Base-by-base conservation (phyloP, 1,140 invertebrate species). In the Sipha flava region DNA sequence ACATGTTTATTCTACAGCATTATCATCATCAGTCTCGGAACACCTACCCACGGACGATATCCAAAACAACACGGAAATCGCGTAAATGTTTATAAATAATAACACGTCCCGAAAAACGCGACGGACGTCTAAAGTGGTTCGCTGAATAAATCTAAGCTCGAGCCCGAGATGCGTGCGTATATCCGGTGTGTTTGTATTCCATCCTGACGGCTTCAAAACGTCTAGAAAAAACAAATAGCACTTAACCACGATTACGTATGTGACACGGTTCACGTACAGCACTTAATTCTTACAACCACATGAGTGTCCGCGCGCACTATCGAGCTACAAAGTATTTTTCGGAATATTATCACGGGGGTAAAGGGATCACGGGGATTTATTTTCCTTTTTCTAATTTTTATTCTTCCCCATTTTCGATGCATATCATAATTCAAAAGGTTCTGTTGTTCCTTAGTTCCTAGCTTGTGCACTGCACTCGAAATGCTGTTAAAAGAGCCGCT, bases 221-320 rank as follows among this genome's bases (percentile, higher is more conserved):
- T 43, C 40, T 70, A 26, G 66, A 47, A 70, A 70, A 70, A 70
- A 70, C 43, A 70, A 70, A 70, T 49, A 70, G 66, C 66, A 70
- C 66, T 70, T 45, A 70, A 70, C 66, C 40, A 31, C 5, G 21
- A 45, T 29, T 23, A 70, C 43, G 47, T 26, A 23, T 47, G 66
- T 2, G 26, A 57, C 26, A 6, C 54, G 6, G 23, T 29, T 5
- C 21, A 57, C 54, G 16, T 16, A 14, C n/a, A n/a, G n/a, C n/a
- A n/a, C n/a, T n/a, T n/a, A n/a, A n/a, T n/a, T n/a, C n/a, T n/a
- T n/a, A n/a, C n/a, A n/a, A n/a, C n/a, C n/a, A n/a, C n/a, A n/a
- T n/a, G n/a, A n/a, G n/a, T n/a, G 54, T 18, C 16, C 54, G 26
- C 7, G 29, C 23, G 0, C 57, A 59, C 57, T 59, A 31, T 31